These are phyloP conservation scores for Semnornis frantzii DNA, from an alignment of 2,113 vertebrate species.

Conservation along the genomic window DNA sequence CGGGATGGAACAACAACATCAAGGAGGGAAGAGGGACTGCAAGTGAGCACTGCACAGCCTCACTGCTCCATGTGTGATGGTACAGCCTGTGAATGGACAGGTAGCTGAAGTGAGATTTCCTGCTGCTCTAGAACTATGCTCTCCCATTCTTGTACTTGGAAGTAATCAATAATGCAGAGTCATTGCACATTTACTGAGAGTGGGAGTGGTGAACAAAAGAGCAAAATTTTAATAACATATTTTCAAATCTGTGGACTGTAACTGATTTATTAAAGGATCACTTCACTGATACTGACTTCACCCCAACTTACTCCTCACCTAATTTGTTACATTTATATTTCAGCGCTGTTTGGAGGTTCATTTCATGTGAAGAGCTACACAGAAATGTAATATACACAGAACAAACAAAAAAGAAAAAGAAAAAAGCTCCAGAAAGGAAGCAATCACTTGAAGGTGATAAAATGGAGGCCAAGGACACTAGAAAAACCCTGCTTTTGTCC, in stretches of 20 bases:
- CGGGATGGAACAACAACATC: neutral
- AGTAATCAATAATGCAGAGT: neutral
- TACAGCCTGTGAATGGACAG: neutral
- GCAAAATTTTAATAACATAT: neutral
- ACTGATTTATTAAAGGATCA: neutral
- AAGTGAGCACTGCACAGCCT: neutral
- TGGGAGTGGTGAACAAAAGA: neutral
- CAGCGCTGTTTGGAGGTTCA: neutral
- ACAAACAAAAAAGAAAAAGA: neutral
- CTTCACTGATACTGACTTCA: neutral
- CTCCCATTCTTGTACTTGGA: neutral
- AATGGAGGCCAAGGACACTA: conserved; percentile 20
- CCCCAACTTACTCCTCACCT: neutral
- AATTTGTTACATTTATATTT: neutral
- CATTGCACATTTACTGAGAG: neutral
- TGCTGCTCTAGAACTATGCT: neutral
- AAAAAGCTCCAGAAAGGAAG: conserved; percentile 42
- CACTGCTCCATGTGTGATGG: fast-evolving
- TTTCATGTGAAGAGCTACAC: neutral
- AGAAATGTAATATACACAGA: conserved; percentile 36
- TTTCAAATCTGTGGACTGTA: neutral
- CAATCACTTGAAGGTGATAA: conserved; percentile 25
- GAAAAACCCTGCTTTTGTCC: conserved; percentile 37
- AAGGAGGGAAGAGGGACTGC: neutral
- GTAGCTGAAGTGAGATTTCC: neutral